Evolutionary conservation across 2,113 vertebrate species (phyloP), one percentile per base, ranked within the genome.

Genomic region (Campylomormyrus numenius): DNA sequence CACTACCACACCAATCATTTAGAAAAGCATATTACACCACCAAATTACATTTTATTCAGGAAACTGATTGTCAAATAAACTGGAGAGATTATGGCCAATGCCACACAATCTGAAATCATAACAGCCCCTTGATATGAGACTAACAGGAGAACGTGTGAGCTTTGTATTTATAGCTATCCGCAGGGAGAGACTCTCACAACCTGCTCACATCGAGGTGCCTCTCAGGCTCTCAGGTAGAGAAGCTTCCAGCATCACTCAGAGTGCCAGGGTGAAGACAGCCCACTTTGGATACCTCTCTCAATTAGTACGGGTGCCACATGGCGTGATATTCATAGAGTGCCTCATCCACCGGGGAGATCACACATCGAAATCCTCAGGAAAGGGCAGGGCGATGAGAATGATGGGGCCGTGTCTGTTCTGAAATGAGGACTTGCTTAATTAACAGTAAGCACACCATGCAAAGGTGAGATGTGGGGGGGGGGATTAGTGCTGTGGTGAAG

Each of bases 181-280:
- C 24, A 66, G 56, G 84, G 83, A 90, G 42, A 49, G 53, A 13
- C 52, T 87, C 52, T 50, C 84, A 31, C 21, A 46, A 74, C 21
- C 50, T 49, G 49, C 31, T 45, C 77, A 17, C 85, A 45, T 3
- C 21, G 58, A 39, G 39, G 42, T 50, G 45, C 53, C 56, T 84
- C 70, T 74, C 58, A 52, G 58, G 89, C 56, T 84, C 70, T 74
- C 58, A 52, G 58, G 89, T 74, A 74, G 46, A 66, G 24, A 87
- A 50, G 42, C 46, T 48, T 90, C 52, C 58, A 84, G 89, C 35
- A 35, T 52, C 35, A 86, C 15, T 87, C n/a, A 87, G 27, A 52
- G 46, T 50, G 84, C 27, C 85, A 74, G 8, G 17, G 5, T 39
- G 42, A 46, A 50, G 24, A 49, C 85, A 74, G 39, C 27, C 35